Percentiles rank a stretch among this genome's conserved stretches.
Conservation (phyloP, 2,113 vertebrate genomes). For the Pelusios castaneus region DNA sequence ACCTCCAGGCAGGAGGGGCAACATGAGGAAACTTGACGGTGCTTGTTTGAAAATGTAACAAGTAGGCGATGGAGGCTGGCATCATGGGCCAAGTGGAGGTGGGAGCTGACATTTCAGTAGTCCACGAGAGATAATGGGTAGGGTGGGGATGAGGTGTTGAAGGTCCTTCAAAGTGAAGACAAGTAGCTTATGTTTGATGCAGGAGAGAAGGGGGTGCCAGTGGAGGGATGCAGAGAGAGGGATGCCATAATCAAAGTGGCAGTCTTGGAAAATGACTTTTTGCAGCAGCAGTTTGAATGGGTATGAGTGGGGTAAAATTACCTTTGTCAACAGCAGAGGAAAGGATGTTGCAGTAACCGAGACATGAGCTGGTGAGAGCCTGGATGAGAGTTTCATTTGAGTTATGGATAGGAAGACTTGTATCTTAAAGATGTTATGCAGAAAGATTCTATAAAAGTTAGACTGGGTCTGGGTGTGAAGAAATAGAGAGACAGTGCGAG, state of each 20-base stretch:
- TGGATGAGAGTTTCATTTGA: background rate
- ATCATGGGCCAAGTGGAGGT: background rate
- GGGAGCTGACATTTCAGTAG: background rate
- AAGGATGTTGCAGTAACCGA: background rate
- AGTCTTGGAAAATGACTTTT: background rate
- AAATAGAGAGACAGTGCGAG: background rate
- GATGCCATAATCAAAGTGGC: accelerated
- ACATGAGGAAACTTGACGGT: background rate
- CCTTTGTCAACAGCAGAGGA: background rate
- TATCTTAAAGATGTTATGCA: background rate
- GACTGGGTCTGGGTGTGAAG: background rate
- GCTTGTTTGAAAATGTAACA: background rate
- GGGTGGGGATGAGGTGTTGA: background rate
- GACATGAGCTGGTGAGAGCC: background rate
- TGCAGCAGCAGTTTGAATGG: background rate
- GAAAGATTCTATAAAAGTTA: background rate
- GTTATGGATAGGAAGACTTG: background rate
- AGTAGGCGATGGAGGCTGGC: background rate
- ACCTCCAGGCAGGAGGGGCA: accelerated
- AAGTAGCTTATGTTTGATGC: accelerated
- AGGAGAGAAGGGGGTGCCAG: background rate
- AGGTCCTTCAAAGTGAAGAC: background rate
- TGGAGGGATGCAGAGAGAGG: background rate
- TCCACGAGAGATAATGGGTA: background rate
- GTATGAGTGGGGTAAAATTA: background rate